Percentiles rank a stretch among this genome's conserved stretches.
phyloP scores from a whole-genome alignment of 2,888 invertebrate genomes.

The Papilio gigon region DNA sequence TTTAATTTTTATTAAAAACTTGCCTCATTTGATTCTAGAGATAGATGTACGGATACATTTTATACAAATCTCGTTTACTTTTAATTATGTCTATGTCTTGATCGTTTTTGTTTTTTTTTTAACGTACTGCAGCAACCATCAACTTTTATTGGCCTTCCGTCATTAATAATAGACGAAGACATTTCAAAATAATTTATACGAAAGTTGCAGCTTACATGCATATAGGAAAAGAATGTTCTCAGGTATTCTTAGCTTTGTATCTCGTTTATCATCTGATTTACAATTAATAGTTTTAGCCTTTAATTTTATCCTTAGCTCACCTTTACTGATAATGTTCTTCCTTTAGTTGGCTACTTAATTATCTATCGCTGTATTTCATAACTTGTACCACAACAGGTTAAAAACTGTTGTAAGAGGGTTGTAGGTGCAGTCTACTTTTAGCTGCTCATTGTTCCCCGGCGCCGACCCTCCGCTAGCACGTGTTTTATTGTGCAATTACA shows the following conservation, averaged over 20 bases:
- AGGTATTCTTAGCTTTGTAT: too few species aligned
- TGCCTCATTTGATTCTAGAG: slow-evolving; percentile 13
- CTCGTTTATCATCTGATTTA: too few species aligned
- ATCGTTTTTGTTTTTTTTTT: background rate
- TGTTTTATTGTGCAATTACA: slow-evolving; percentile 79
- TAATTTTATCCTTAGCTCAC: too few species aligned
- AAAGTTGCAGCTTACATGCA: too few species aligned
- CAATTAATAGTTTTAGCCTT: too few species aligned
- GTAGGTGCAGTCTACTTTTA: slow-evolving; percentile 58
- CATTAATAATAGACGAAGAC: too few species aligned
- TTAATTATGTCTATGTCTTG: background rate
- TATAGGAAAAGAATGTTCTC: too few species aligned
- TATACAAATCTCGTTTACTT: slow-evolving; percentile 1
- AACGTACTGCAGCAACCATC: background rate
- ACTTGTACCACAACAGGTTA: slow-evolving; percentile 45
- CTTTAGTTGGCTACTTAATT: background rate
- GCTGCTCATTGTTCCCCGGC: slow-evolving; percentile 61
- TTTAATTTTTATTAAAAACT: slow-evolving; percentile 23
- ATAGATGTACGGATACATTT: background rate
- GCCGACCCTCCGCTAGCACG: slow-evolving; percentile 72
- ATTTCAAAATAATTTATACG: too few species aligned
- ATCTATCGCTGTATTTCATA: slow-evolving; percentile 45
- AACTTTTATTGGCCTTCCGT: too few species aligned
- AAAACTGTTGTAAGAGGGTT: slow-evolving; percentile 53
- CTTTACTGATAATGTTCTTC: background rate